Evolutionary conservation across 1,140 invertebrate species (phyloP), one percentile per base, ranked within the genome.

Genomic region (Sarcophaga bullata): DNA sequence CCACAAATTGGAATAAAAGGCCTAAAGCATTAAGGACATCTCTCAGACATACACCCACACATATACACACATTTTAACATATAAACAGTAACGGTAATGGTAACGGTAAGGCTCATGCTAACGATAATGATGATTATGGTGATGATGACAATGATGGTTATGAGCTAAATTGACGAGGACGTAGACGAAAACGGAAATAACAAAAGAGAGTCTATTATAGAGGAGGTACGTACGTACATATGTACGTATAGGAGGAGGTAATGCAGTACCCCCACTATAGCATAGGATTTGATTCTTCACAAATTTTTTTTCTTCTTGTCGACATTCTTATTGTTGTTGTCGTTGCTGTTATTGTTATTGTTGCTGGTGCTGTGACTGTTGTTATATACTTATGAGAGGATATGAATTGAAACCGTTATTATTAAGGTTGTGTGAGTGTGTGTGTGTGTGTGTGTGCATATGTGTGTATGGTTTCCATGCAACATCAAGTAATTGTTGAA

Each of bases 331-430:
- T 37, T 37, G 25, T 37, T 37, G 25, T 37, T 37, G 25, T 37
- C 4, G 25, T 37, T 37, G 25, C 25, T 37, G 25, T 1, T 37
- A 4, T 4, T 37, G 25, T 37, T 1, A 37, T 4, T 37, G 54
- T n/a, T 58, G 54, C n/a, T 37, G 25, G 25, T 37, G 25, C 25
- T 37, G 25, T 37, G 25, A 37, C 25, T 37, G 54, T n/a, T 58
- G 54, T 58, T 37, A 4, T 58, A 1, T 58, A 58, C 54, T 58
- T 13, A 58, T 58, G 13, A 58, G 54, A 58, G 54, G 54, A 58
- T 58, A 58, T 58, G 54, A 58, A 58, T 58, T 58, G 11, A 58
- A 58, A 58, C 54, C 54, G 54, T 58, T 58, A 58, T 58, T 58
- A 58, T 58, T 58, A 58, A 58, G 54, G 54, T n/a, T 15, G 54